Evolutionary conservation across 1,140 invertebrate genomes (phyloP), one percentile per base, ranked within the genome.

Genomic region (Diprion similis): DNA sequence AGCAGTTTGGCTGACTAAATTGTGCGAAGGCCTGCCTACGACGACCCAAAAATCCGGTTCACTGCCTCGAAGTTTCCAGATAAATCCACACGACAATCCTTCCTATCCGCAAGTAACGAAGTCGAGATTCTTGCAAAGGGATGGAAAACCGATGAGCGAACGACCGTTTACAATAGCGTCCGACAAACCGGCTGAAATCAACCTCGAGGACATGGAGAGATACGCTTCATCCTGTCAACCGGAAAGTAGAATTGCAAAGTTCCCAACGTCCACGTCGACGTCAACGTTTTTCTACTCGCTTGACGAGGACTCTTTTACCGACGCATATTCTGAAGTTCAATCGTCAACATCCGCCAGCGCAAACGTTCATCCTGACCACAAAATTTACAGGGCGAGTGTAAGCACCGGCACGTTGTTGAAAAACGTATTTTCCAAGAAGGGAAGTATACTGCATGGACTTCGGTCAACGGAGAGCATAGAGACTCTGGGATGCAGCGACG

Each of bases 161-260:
- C 82, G 91, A 51, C 93, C 93, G 0, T 93, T 93, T 66, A 94
- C 93, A 6, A 94, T 94, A 68, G 93, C 93, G 0, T 94, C 93
- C 0, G 87, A 88, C 70, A 88, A 88, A 65, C 87, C 87, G 0
- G 86, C 85, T 0, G 88, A 89, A 71, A 88, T 89, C 11, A 89
- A 89, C 73, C 51, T 89, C 4, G 89, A 89, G 24, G 79, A 92
- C 83, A 90, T 93, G 91, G 86, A 91, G 78, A 87, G 85, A 80
- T 92, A 86, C 81, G 89, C 84, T 15, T 89, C 81, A 75, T 89
- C 83, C 77, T 90, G 85, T 79, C 90, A 81, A 84, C 88, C 83
- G 72, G 90, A 84, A 82, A 84, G 82, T 10, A 85, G 80, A 51
- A 86, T 86, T 45, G 86, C 85, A 71, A 89, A 86, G 45, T 87